These are phyloP conservation scores for Poecilobothrus nobilitatus DNA, from an alignment of 2,888 invertebrate species.

Conservation along the genomic window DNA sequence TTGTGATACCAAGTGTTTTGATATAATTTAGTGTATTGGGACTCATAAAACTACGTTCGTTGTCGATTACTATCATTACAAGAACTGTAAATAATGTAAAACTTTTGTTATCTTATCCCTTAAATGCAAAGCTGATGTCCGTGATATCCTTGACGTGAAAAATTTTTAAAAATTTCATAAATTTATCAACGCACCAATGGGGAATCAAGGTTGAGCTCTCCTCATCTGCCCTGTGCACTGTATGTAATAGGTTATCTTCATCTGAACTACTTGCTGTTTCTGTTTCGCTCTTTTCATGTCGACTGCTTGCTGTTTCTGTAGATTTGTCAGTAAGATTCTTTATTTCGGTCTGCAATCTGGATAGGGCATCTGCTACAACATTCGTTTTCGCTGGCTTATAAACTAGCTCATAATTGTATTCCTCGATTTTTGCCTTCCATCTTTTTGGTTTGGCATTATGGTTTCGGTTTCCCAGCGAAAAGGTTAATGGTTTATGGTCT, in stretches of 20 bases:
- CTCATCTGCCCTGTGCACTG: conserved; percentile 19
- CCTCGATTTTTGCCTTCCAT: too few species aligned
- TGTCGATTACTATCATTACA: conserved; percentile 22
- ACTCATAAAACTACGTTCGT: conserved; percentile 22
- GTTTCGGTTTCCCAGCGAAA: too few species aligned
- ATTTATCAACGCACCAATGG: conserved; percentile 16
- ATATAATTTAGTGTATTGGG: conserved; percentile 20
- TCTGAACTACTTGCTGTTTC: too few species aligned
- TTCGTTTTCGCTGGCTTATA: conserved; percentile 14
- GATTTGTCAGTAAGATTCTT: too few species aligned
- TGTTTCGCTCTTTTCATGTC: conserved; percentile 12
- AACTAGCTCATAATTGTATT: too few species aligned
- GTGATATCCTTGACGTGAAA: background rate
- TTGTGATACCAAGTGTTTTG: conserved; percentile 19
- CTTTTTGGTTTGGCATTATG: too few species aligned
- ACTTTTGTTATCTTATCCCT: conserved; percentile 21
- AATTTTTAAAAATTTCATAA: conserved; percentile 8
- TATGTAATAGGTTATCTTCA: background rate
- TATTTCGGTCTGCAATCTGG: conserved; percentile 18
- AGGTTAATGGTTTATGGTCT: conserved; percentile 21
- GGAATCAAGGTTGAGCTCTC: conserved; percentile 23
- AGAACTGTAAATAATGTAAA: conserved; percentile 20
- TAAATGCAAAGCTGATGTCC: conserved; percentile 13
- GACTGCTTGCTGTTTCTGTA: too few species aligned
- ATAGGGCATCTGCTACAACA: conserved; percentile 19